Percentiles rank a stretch among this genome's conserved stretches.
These are phyloP conservation scores for Phymorhynchus buccinoides DNA, from an alignment of 1,140 invertebrate genomes.

Conservation along the genomic window DNA sequence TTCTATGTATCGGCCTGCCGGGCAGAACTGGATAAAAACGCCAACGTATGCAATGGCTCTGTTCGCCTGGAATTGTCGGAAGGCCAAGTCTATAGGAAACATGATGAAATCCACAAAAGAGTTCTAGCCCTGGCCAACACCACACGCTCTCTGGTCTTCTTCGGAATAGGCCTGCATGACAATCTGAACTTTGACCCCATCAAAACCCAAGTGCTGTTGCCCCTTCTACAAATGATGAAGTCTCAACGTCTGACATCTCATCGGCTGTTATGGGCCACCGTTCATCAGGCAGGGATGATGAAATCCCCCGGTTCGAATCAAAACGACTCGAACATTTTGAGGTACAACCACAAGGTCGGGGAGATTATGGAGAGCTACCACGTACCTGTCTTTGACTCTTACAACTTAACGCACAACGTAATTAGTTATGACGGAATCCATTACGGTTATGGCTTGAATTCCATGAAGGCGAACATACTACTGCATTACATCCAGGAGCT, in stretches of 20 bases:
- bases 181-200: too few relatives aligned
- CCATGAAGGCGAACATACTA: constrained; percentile 6
- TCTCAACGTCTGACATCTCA: neutral
- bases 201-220: neutral
- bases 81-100: neutral
- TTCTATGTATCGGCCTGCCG: neutral
- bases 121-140: neutral
- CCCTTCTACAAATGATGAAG: neutral
- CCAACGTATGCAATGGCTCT: neutral
- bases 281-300: constrained; percentile 2
- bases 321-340: neutral
- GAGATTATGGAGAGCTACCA: neutral
- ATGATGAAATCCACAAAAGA: neutral
- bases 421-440: constrained; percentile 31
- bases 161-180: constrained; percentile 7
- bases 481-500: constrained; percentile 32
- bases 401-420: constrained; percentile 3
- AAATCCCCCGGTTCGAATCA: neutral
- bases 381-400: constrained; percentile 28
- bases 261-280: neutral
- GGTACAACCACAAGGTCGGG: neutral
- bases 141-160: neutral
- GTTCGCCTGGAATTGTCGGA: neutral
- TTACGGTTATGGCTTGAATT: constrained; percentile 11
- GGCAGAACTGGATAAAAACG: neutral